Conservation (phyloP, 30 jellyfish, hydroid and myxozoan species). For the Chrysaora quinquecirrha region DNA sequence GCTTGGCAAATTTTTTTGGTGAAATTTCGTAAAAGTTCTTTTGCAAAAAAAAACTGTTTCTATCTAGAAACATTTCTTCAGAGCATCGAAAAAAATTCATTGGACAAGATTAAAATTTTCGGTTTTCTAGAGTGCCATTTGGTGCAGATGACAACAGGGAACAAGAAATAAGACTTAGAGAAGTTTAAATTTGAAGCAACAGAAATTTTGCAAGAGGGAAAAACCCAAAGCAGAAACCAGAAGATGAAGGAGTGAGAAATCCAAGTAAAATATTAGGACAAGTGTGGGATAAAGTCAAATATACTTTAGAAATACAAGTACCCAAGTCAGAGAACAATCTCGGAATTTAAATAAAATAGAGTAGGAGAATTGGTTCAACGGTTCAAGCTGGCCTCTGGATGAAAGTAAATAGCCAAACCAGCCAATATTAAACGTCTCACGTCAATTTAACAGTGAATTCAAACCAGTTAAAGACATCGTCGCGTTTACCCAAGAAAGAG, state of each 20-base stretch:
- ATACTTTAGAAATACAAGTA: not conserved
- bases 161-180: not conserved
- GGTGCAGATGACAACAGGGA: slow-evolving; percentile 26
- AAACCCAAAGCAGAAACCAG: slow-evolving; percentile 10
- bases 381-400: slow-evolving; percentile 28
- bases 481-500: slow-evolving; percentile 25
- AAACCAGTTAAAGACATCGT: slow-evolving; percentile 35
- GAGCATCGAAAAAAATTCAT: too few relatives aligned
- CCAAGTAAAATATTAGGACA: slow-evolving; percentile 16
- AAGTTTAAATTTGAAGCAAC: slow-evolving; percentile 29
- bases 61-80: too few relatives aligned
- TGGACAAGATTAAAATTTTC: slow-evolving; percentile 11
- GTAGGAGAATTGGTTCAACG: slow-evolving; percentile 6
- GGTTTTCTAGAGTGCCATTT: slow-evolving; percentile 16
- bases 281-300: not conserved
- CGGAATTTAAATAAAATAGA: slow-evolving; percentile 10
- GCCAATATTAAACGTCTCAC: slow-evolving; percentile 42
- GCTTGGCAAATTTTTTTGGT: too few relatives aligned
- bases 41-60: too few relatives aligned
- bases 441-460: too few relatives aligned
- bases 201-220: slow-evolving; percentile 16
- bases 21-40: too few relatives aligned
- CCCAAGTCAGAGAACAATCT: not conserved
- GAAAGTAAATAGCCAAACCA: slow-evolving; percentile 52
- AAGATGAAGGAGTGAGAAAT: slow-evolving; percentile 25